Evolutionary conservation across 1,140 invertebrate species (phyloP).

Genomic region (Hesperophylax magnus): DNA sequence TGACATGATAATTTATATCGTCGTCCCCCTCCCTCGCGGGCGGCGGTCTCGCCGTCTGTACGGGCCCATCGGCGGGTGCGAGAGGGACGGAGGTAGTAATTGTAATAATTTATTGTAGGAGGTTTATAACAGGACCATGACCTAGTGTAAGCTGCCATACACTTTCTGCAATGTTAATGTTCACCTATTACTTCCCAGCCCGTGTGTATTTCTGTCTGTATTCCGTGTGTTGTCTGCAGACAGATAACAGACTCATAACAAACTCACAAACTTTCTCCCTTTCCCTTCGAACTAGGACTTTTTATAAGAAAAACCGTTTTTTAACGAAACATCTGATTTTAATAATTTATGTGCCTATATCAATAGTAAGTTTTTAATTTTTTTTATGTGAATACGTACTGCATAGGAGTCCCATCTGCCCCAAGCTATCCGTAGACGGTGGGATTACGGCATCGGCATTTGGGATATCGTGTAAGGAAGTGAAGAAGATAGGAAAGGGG

Average conservation of each 20-base stretch:
- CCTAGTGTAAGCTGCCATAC: slow-evolving; percentile 51
- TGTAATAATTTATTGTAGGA: slow-evolving; percentile 58
- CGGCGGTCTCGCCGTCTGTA: slow-evolving; percentile 23
- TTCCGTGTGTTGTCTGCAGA: slow-evolving; percentile 6
- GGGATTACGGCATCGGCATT: too few species aligned
- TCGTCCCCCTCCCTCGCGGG: slow-evolving; percentile 45
- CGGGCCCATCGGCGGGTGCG: slow-evolving; percentile 33
- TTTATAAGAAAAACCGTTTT: too few species aligned
- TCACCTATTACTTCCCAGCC: slow-evolving; percentile 39
- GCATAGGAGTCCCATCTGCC: too few species aligned
- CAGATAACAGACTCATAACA: slow-evolving; percentile 33
- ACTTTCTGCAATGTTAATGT: slow-evolving; percentile 48
- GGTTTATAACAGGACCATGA: slow-evolving; percentile 55
- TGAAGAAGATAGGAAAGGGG: too few species aligned
- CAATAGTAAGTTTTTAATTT: too few species aligned
- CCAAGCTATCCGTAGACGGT: too few species aligned
- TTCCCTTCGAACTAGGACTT: too few species aligned
- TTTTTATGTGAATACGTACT: too few species aligned
- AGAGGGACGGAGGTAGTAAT: slow-evolving; percentile 53
- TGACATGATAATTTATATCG: slow-evolving; percentile 58
- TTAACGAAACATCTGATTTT: too few species aligned
- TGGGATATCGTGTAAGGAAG: too few species aligned
- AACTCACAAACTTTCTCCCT: not conserved
- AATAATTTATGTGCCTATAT: too few species aligned
- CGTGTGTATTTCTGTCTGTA: not conserved